Percentiles rank a stretch among this genome's conserved stretches.
phyloP scores from a whole-genome alignment of 1,140 invertebrate genomes.

The Orchesella cincta region DNA sequence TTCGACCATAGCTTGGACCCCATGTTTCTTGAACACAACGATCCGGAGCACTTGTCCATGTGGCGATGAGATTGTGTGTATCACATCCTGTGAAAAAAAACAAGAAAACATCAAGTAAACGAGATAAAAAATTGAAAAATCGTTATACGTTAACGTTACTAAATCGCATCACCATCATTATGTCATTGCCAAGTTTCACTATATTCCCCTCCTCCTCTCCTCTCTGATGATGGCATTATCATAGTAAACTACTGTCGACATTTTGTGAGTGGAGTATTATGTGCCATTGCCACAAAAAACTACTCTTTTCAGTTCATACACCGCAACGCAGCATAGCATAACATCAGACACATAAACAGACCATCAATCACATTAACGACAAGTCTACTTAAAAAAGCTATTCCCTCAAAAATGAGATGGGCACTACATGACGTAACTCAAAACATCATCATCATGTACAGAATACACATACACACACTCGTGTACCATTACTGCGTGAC shows the following conservation, averaged over 20 bases:
- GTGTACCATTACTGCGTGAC: background rate
- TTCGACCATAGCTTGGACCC: constrained; percentile 99
- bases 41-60: constrained; percentile 96
- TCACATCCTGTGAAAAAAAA: constrained; percentile 84
- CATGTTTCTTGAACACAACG: constrained; percentile 98
- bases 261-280: background rate
- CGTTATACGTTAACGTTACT: background rate
- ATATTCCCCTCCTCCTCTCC: background rate
- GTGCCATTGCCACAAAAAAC: constrained; percentile 1
- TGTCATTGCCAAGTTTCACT: constrained; percentile 3
- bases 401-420: constrained; percentile 1
- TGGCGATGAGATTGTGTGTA: constrained; percentile 92
- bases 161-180: constrained; percentile 20
- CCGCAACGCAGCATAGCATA: background rate
- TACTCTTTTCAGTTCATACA: background rate
- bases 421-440: background rate
- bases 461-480: too few relatives aligned
- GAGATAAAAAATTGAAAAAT: constrained; percentile 7
- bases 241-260: constrained; percentile 2
- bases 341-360: constrained; percentile 16
- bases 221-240: constrained; percentile 11
- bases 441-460: background rate
- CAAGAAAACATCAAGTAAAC: constrained; percentile 32
- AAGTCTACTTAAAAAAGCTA: constrained; percentile 7
- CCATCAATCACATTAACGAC: constrained; percentile 29